Conservation (phyloP, 2,888 invertebrate genomes). For the Trimorus sp. region DNA sequence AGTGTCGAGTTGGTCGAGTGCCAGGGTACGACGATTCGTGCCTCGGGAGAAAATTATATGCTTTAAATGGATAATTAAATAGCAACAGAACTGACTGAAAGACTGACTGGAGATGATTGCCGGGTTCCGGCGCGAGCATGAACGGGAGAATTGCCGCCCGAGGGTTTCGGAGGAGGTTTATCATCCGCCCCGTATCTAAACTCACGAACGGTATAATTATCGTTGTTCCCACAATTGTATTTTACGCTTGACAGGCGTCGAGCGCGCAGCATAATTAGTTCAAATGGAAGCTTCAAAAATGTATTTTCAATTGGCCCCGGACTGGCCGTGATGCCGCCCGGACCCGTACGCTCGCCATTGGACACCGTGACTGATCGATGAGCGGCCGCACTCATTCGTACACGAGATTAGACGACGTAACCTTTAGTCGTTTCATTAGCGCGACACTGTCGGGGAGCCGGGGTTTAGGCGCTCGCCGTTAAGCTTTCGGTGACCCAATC, state of each 20-base stretch:
- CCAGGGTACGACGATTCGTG: constrained; percentile 64
- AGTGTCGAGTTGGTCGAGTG: constrained; percentile 68
- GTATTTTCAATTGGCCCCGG: constrained; percentile 52
- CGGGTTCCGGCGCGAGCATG: constrained; percentile 81
- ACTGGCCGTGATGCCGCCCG: constrained; percentile 46
- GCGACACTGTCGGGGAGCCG: constrained; percentile 73
- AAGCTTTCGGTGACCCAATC: constrained; percentile 77
- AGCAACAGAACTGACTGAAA: constrained; percentile 81
- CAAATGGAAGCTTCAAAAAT: constrained; percentile 59
- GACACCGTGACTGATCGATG: constrained; percentile 40
- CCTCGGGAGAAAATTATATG: constrained; percentile 79
- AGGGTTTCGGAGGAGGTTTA: constrained; percentile 77
- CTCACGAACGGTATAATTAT: constrained; percentile 80
- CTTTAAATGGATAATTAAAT: constrained; percentile 82
- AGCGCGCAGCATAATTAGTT: constrained; percentile 67
- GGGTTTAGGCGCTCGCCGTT: constrained; percentile 69
- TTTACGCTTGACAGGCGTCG: constrained; percentile 71
- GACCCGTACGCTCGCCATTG: neutral
- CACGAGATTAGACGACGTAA: constrained; percentile 75
- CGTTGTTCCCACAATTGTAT: constrained; percentile 76
- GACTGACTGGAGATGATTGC: constrained; percentile 81
- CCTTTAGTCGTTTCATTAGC: constrained; percentile 80
- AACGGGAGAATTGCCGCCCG: constrained; percentile 78
- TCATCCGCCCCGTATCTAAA: constrained; percentile 77
- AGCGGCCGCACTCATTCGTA: constrained; percentile 69